Conservation (phyloP, 2,113 vertebrate genomes). For the Chaenogobius annularis region DNA sequence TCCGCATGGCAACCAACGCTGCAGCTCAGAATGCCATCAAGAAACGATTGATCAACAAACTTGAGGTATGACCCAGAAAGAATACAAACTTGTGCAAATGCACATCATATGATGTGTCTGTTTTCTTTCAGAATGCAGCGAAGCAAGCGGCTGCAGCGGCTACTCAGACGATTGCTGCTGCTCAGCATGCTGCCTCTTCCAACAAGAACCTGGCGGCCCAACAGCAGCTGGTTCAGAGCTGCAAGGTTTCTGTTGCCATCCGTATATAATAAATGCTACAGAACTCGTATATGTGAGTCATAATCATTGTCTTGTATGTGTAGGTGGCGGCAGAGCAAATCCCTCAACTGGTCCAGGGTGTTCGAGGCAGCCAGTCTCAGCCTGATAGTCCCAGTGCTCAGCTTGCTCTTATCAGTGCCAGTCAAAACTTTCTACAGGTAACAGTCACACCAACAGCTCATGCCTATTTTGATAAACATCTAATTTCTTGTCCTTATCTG, state of each 20-base stretch:
- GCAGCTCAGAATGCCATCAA: constrained; percentile 97
- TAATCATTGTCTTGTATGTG: neutral
- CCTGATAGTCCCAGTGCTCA: constrained; percentile 94
- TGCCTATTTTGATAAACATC: neutral
- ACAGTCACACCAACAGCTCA: constrained; percentile 17
- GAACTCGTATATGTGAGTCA: neutral
- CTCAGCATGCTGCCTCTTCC: constrained; percentile 86
- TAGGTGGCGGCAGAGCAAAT: constrained; percentile 96
- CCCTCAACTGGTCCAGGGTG: constrained; percentile 93
- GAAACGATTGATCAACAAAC: constrained; percentile 93
- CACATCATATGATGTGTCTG: neutral
- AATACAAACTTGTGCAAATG: neutral
- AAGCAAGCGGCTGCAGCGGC: constrained; percentile 92
- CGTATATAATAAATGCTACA: neutral
- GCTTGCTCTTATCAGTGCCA: constrained; percentile 91
- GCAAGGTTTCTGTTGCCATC: constrained; percentile 82
- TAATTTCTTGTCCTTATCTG: neutral
- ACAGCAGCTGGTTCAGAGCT: constrained; percentile 94
- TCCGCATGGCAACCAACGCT: constrained; percentile 92
- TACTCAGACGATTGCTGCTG: constrained; percentile 92
- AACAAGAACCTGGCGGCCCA: constrained; percentile 90
- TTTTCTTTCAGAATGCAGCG: constrained; percentile 83
- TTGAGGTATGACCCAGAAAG: constrained; percentile 81
- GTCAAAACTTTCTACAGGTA: constrained; percentile 97
- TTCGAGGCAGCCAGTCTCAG: constrained; percentile 92